These are phyloP conservation scores for Bacillus rossius DNA, from an alignment of 1,140 invertebrate genomes.

Conservation along the genomic window DNA sequence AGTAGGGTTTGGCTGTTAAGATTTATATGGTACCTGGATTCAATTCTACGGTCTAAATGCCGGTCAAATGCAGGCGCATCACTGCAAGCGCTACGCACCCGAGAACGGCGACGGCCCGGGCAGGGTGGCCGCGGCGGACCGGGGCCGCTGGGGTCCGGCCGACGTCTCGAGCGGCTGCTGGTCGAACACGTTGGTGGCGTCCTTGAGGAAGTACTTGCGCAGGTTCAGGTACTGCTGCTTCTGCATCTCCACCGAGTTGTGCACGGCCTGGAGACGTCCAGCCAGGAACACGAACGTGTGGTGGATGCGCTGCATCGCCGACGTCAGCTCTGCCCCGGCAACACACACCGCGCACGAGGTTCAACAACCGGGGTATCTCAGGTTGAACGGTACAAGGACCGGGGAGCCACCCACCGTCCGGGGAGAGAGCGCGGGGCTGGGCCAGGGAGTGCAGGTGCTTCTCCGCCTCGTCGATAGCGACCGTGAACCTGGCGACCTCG, in stretches of 20 bases:
- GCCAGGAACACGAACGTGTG: constrained; percentile 81
- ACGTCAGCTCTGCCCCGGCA: constrained; percentile 54
- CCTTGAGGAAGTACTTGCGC: constrained; percentile 69
- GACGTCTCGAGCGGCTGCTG: constrained; percentile 34
- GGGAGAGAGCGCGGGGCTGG: constrained; percentile 56
- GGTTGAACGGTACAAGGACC: no score
- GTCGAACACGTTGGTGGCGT: constrained; percentile 73
- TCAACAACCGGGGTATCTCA: no score
- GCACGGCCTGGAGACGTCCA: constrained; percentile 72
- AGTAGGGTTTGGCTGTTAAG: no score
- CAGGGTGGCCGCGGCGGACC: constrained; percentile 22
- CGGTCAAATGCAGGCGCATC: no score
- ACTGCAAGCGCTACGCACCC: no score
- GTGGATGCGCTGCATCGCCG: constrained; percentile 71
- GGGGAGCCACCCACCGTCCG: constrained; percentile 58
- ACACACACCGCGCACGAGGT: constrained; percentile 12
- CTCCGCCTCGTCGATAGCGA: constrained; percentile 68
- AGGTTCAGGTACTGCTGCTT: constrained; percentile 81
- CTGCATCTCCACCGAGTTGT: constrained; percentile 60
- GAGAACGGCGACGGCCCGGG: constrained; percentile 43
- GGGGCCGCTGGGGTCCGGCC: not conserved
- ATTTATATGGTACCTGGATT: no score
- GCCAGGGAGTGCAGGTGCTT: constrained; percentile 63
- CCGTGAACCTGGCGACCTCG: constrained; percentile 59
- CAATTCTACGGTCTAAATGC: no score